phyloP scores from a whole-genome alignment of 2,888 invertebrate genomes.

The Lepidochitona cinerea region DNA sequence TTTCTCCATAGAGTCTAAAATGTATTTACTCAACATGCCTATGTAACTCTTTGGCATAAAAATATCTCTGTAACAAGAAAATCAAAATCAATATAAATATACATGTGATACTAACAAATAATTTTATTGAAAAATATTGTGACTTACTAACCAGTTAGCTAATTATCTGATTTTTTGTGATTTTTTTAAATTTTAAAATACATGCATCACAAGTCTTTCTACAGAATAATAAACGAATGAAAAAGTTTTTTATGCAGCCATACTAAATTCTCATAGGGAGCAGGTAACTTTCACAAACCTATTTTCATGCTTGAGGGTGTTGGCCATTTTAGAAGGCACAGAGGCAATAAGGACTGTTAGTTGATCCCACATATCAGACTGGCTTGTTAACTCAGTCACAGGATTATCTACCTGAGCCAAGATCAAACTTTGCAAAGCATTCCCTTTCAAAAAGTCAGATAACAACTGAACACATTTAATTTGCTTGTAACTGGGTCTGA shows the following conservation, averaged over 20 bases:
- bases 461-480: conserved; percentile 45
- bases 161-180: too few relatives aligned
- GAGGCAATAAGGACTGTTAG: conserved; percentile 43
- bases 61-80: conserved; percentile 49
- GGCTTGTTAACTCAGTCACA: neutral
- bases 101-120: neutral
- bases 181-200: too few relatives aligned
- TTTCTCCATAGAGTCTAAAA: conserved; percentile 39
- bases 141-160: too few relatives aligned
- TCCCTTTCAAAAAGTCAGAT: conserved; percentile 39
- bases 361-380: conserved; percentile 39
- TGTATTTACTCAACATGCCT: conserved; percentile 39
- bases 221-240: too few relatives aligned
- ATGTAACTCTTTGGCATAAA: conserved; percentile 57
- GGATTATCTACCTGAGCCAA: conserved; percentile 24
- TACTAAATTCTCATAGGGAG: too few relatives aligned
- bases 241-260: too few relatives aligned
- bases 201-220: too few relatives aligned
- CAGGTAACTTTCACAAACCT: too few relatives aligned
- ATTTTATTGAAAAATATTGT: neutral
- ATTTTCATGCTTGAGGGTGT: conserved; percentile 54
- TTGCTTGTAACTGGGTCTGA: conserved; percentile 42
- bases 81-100: neutral
- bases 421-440: conserved; percentile 36
- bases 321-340: conserved; percentile 57